Percentiles rank a stretch among this genome's conserved stretches.
These are phyloP conservation scores for Brachionus angularis DNA, from an alignment of 1,140 invertebrate genomes.

Conservation along the genomic window DNA sequence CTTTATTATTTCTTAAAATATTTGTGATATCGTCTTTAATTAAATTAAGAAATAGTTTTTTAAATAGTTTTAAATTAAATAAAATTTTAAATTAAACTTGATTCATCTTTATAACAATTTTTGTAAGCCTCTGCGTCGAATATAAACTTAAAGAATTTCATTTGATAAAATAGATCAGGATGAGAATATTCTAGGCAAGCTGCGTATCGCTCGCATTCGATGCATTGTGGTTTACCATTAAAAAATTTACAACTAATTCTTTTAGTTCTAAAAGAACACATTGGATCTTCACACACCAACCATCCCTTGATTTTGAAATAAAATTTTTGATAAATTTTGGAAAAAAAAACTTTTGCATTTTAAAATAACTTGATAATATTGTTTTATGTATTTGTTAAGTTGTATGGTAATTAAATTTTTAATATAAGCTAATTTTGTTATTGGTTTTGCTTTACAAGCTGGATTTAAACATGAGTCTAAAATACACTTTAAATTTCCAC, in stretches of 20 bases:
- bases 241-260: constrained; percentile 36
- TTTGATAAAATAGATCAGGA: constrained; percentile 41
- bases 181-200: constrained; percentile 30
- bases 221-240: constrained; percentile 21
- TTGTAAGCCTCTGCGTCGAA: constrained; percentile 36
- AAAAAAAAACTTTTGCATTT: no score
- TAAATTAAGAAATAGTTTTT: no score
- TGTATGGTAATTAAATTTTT: constrained; percentile 26
- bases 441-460: constrained; percentile 7
- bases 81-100: background rate
- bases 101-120: constrained; percentile 32
- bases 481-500: constrained; percentile 27
- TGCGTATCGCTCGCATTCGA: constrained; percentile 30
- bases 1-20: constrained; percentile 23
- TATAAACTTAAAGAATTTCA: constrained; percentile 43
- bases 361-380: constrained; percentile 44
- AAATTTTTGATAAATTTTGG: no score
- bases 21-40: background rate
- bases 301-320: no score
- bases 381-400: constrained; percentile 17
- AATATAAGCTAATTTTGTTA: constrained; percentile 11
- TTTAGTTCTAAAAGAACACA: constrained; percentile 39
- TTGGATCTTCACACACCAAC: constrained; percentile 42
- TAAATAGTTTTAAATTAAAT: no score
- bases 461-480: constrained; percentile 34